Percentiles rank a stretch among this genome's conserved stretches.
Evolutionary conservation across 2,113 vertebrate species (phyloP).

Genomic region (Isurus oxyrinchus): DNA sequence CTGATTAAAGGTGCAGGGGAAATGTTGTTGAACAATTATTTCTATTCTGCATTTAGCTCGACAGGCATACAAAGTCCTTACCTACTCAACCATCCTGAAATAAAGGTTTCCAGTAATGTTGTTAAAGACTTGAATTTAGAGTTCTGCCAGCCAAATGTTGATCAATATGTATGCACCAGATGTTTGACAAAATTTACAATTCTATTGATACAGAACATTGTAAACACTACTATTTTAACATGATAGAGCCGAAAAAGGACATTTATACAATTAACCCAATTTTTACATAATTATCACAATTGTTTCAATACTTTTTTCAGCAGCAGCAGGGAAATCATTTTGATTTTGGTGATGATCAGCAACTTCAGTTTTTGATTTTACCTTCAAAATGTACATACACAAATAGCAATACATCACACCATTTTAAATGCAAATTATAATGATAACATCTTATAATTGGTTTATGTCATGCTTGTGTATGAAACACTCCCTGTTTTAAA

Average conservation of each 20-base stretch:
- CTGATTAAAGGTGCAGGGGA: neutral
- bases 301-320: neutral
- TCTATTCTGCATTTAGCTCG: neutral
- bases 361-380: neutral
- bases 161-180: too few relatives aligned
- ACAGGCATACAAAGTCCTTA: neutral
- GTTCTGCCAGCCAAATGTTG: neutral
- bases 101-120: neutral
- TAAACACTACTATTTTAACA: neutral
- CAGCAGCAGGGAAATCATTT: neutral
- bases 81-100: neutral
- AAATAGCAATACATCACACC: too few relatives aligned
- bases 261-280: neutral
- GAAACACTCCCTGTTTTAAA: neutral
- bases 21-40: neutral
- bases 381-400: neutral
- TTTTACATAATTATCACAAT: too few relatives aligned
- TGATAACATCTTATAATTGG: neutral
- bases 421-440: neutral
- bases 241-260: neutral
- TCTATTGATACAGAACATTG: neutral
- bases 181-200: too few relatives aligned
- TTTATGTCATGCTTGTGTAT: neutral
- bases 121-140: neutral
- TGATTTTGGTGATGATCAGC: neutral